Evolutionary conservation across 1,140 invertebrate species (phyloP).

Genomic region (Drosophila paulistorum): DNA sequence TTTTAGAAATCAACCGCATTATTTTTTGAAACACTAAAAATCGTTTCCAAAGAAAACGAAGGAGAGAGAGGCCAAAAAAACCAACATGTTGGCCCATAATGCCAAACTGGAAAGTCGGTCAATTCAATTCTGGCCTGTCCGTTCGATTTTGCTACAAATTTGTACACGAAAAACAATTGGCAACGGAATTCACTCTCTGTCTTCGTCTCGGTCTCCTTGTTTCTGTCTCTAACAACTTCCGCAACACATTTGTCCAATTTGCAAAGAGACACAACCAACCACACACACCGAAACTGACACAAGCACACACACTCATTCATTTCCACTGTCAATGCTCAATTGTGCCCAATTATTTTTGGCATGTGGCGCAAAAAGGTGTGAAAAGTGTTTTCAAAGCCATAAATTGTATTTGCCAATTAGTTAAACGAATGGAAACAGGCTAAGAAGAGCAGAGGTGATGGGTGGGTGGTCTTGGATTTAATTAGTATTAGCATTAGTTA

Average conservation of each 20-base stretch:
- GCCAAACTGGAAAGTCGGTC: not conserved
- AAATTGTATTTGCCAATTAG: conserved; percentile 68
- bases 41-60: not conserved
- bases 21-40: not conserved
- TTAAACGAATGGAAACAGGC: conserved; percentile 4
- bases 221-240: conserved; percentile 65
- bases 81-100: not conserved
- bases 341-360: conserved; percentile 74
- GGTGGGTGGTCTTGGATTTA: conserved; percentile 30
- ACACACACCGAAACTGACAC: conserved; percentile 1
- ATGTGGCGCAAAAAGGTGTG: conserved; percentile 63
- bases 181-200: conserved; percentile 4
- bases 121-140: not conserved
- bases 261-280: conserved; percentile 50
- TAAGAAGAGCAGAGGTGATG: conserved; percentile 14
- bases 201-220: conserved; percentile 17
- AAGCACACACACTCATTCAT: conserved; percentile 27
- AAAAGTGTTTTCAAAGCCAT: conserved; percentile 71
- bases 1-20: not conserved
- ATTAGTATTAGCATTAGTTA: conserved; percentile 41
- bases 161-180: conserved; percentile 16
- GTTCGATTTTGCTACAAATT: conserved; percentile 18
- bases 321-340: conserved; percentile 54
- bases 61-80: not conserved
- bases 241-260: conserved; percentile 77